Evolutionary conservation across 2,113 vertebrate species (phyloP), one percentile per base, ranked within the genome.

Genomic region (Solea senegalensis): DNA sequence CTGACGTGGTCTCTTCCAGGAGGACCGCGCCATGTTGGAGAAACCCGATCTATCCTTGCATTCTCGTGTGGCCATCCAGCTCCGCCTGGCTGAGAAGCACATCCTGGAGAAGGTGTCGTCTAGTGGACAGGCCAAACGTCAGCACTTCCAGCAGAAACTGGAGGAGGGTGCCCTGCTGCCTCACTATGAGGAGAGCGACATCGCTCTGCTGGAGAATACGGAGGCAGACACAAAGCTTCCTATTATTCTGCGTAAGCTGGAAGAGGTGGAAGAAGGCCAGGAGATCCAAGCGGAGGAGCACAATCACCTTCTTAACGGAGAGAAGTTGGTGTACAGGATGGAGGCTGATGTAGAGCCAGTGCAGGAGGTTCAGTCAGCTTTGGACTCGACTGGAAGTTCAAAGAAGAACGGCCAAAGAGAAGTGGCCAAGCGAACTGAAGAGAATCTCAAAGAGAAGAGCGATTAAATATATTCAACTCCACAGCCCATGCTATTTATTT

Each of bases 1-100:
- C 51, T 43, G 54, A 2, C 7, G 41, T 28, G 34, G 1, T 40
- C 1, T 72, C 43, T 40, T 58, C 8, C 80, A 99, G 97, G 96
- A 95, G 54, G 98, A 99, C 87, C 88, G 89, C 43, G 86, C 89
- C 12, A 87, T 95, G 79, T 76, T 99, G 85, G 93, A 96, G 85
- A 94, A 91, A 58, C 92, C 88, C 0, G 94, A 94, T 59, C 93
- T 99, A 6, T 94, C 95, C 0, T 80, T 92, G 4, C 96, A 96
- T 10, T 94, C 95, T 0, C 76, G 86, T 9, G 93, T 96, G 91
- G 95, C 95, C 16, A 68, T 98, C 84, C 96, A 97, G 81, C 82
- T 99, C 60, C 95, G 97, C 8, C 84, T 96, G n/a, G 96, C 97
- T 0, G 98, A 99, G 67, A 99, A 99, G 81, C 95, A 96, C 91